Base-by-base conservation (phyloP, 2,113 vertebrate species). In the Phainopepla nitens region DNA sequence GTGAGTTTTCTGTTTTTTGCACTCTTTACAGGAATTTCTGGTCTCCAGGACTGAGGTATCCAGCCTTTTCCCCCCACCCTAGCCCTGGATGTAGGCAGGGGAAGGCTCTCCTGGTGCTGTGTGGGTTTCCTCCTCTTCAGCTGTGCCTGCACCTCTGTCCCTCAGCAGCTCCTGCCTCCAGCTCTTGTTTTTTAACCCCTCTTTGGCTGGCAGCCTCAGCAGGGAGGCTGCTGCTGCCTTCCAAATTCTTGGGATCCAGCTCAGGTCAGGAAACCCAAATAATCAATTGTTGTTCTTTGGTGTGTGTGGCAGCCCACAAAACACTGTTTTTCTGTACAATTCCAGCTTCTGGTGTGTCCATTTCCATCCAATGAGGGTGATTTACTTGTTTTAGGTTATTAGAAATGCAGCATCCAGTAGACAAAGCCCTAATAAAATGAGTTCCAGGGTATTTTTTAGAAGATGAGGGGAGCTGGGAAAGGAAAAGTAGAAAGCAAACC, bases 251-350 rank as follows among this genome's bases (percentile, higher is more conserved):
- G 0, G 2, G 27, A 23, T 56, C 72, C 25, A 25, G 20, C 56
- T 64, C 9, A 3, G 31, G 10, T 61, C 54, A 89, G 73, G 53
- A 65, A 84, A 33, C 53, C 13, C 24, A 78, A 64, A 15, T 3
- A 22, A 57, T 58, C 21, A 3, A 16, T 36, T 16, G 47, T 47
- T 77, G 5, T 41, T 82, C 47, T 66, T 92, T 25, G 44, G 25
- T 23, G 24, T n/a, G 19, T 69, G 5, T 36, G 47, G 15, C 23
- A 54, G 24, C 10, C 42, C 24, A 23, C 3, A 2, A 4, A 24
- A 5, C 49, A 7, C 0, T 0, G 7, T 69, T 90, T 23, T 87
- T 69, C 41, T 1, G 0, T 10, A 15, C 35, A 31, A 6, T 61
- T 56, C 45, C 57, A 51, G 2, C 56, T 33, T 77, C 4, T 45